Conservation (phyloP, 2,113 vertebrate species). For the Onychorhynchus coronatus region DNA sequence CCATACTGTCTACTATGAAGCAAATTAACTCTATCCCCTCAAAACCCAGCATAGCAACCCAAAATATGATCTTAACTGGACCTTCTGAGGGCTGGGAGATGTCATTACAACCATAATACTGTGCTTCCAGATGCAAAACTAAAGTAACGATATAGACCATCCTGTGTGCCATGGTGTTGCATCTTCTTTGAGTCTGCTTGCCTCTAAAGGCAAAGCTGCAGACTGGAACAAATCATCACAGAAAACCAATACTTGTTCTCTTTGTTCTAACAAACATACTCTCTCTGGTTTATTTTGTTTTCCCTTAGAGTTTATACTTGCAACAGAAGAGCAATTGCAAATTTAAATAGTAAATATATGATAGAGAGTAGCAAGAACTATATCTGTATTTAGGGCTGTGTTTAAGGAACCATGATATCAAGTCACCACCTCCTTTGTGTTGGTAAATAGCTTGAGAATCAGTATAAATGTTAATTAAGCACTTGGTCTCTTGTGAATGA, state of each 20-base stretch:
- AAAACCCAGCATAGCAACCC: neutral
- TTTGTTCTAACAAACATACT: neutral
- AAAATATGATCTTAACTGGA: neutral
- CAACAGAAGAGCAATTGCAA: neutral
- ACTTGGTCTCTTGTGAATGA: conserved; percentile 39
- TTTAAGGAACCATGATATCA: neutral
- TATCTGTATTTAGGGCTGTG: neutral
- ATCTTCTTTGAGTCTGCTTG: neutral
- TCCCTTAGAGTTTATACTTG: neutral
- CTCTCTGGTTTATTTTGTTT: neutral
- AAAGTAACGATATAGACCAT: neutral
- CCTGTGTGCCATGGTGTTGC: rapidly evolving
- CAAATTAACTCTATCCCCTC: neutral
- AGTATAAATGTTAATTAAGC: conserved; percentile 52
- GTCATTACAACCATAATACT: neutral
- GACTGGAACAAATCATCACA: neutral
- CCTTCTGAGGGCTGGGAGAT: neutral
- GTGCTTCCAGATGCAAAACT: neutral
- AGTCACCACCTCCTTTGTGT: conserved; percentile 24
- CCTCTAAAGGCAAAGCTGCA: neutral
- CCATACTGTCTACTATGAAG: neutral
- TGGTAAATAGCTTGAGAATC: conserved; percentile 22
- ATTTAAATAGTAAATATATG: neutral
- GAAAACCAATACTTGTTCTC: neutral
- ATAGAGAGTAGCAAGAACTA: neutral